Percentiles rank a stretch among this genome's conserved stretches.
phyloP scores from a whole-genome alignment of 2,113 vertebrate species.

The Mormyrus lacerda region DNA sequence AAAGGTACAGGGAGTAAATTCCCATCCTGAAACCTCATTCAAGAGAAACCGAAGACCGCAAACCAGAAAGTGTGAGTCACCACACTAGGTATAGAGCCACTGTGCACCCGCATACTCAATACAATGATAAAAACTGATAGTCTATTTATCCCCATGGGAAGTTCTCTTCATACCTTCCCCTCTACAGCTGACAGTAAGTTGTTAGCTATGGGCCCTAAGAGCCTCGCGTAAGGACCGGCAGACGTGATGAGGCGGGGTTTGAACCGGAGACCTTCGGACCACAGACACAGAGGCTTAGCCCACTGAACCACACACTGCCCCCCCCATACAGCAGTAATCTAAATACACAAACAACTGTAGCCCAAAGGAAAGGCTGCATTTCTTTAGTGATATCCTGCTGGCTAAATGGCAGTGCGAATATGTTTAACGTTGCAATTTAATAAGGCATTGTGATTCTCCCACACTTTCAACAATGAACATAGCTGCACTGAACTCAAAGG shows the following conservation, averaged over 20 bases:
- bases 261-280: no score
- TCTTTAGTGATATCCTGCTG: background rate
- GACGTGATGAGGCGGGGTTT: no score
- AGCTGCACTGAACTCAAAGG: background rate
- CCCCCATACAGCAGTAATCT: background rate
- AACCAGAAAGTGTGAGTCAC: background rate
- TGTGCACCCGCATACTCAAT: background rate
- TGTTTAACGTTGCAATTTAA: background rate
- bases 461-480: background rate
- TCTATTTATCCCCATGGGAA: no score
- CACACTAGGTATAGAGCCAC: background rate
- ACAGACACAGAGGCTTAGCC: no score
- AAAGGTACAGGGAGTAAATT: background rate
- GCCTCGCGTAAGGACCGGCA: no score
- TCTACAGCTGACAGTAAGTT: no score
- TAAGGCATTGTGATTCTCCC: background rate
- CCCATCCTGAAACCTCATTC: background rate
- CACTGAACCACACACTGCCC: no score
- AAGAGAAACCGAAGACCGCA: background rate
- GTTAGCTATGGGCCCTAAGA: no score
- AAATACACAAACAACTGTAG: background rate
- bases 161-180: no score
- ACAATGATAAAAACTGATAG: background rate
- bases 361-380: background rate
- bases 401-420: background rate